Conservation (phyloP, 2,113 vertebrate genomes). For the Heptranchias perlo region DNA sequence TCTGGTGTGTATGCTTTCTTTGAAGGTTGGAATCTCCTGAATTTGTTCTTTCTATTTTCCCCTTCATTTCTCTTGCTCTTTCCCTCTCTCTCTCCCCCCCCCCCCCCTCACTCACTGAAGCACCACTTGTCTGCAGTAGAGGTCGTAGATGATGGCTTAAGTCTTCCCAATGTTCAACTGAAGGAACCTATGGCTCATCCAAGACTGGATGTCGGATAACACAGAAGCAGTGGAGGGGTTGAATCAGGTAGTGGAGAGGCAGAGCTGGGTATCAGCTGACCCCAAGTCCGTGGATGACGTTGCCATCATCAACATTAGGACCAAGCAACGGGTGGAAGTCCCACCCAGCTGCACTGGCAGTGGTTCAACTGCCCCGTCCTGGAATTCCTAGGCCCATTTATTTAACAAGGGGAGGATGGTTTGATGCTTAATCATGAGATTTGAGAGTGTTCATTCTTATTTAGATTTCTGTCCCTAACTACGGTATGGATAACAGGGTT, state of each 20-base stretch:
- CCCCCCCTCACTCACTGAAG: neutral
- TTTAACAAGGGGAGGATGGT: neutral
- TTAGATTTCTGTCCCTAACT: no score
- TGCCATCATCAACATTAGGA: no score
- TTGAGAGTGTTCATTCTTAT: no score
- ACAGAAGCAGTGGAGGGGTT: neutral
- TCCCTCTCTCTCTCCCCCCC: neutral
- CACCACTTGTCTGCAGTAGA: neutral
- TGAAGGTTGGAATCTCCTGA: neutral
- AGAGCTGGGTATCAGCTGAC: no score
- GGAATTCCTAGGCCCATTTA: neutral
- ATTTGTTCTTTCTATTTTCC: neutral
- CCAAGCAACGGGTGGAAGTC: neutral
- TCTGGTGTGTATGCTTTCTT: neutral
- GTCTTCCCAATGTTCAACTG: neutral
- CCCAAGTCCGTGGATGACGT: no score
- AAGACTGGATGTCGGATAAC: neutral
- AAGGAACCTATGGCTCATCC: neutral
- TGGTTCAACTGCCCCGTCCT: neutral
- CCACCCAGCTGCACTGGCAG: neutral
- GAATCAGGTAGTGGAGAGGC: neutral
- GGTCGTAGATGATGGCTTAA: neutral
- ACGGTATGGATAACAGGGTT: no score
- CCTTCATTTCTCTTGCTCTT: neutral
- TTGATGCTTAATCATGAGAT: no score